Evolutionary conservation across 92 coral and sea anemone species (phyloP).

Genomic region (Phenganax subtilis): DNA sequence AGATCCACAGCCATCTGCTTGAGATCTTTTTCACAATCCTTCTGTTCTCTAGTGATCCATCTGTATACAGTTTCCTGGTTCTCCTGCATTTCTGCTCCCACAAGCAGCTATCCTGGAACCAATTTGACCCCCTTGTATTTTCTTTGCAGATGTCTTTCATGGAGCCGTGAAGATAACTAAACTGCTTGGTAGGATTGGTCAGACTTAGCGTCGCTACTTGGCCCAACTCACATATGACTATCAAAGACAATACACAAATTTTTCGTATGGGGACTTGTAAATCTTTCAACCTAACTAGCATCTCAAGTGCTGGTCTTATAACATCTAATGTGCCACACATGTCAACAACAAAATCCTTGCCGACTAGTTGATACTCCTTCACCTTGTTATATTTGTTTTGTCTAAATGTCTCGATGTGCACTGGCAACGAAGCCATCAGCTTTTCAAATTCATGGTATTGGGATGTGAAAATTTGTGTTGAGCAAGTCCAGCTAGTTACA

Average conservation of each 20-base stretch:
- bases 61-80: background rate
- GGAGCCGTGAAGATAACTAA: background rate
- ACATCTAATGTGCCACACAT: background rate
- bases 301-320: background rate
- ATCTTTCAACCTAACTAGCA: conserved; percentile 6
- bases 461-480: conserved; percentile 9
- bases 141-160: conserved; percentile 15
- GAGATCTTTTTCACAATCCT: conserved; percentile 7
- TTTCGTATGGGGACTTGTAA: conserved; percentile 5
- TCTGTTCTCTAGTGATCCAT: background rate
- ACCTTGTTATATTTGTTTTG: background rate
- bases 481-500: conserved; percentile 20
- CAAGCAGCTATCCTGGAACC: conserved; percentile 23
- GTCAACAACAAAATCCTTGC: background rate
- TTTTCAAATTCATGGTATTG: conserved; percentile 23
- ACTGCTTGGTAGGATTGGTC: conserved; percentile 3
- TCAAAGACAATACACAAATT: background rate
- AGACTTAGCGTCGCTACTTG: conserved; percentile 1
- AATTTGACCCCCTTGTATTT: conserved; percentile 25
- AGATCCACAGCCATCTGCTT: background rate
- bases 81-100: conserved; percentile 2
- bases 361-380: conserved; percentile 21
- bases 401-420: conserved; percentile 21
- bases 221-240: background rate
- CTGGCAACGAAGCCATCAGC: conserved; percentile 2